Percentiles rank a stretch among this genome's conserved stretches.
These are phyloP conservation scores for Eidolon dupreanum DNA, from an alignment of 2,797 vertebrate species.

Conservation along the genomic window DNA sequence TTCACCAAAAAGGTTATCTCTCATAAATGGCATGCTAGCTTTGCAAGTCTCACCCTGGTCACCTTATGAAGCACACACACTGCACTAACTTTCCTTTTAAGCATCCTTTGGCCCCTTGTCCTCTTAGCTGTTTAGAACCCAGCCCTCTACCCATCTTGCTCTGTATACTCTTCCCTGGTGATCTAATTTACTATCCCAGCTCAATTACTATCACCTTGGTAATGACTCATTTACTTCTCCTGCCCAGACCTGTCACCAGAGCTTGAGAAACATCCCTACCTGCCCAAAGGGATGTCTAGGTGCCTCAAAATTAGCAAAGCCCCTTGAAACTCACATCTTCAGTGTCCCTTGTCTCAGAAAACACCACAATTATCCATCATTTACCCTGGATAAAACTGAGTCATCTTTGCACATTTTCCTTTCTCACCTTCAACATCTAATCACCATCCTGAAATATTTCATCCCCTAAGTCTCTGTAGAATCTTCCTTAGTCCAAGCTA, in stretches of 20 bases:
- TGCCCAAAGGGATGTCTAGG: background rate
- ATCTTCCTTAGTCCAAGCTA: background rate
- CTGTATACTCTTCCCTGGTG: background rate
- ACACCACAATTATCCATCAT: background rate
- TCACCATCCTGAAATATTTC: background rate
- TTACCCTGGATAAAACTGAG: constrained; percentile 28
- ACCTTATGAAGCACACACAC: background rate
- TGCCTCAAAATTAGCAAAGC: background rate
- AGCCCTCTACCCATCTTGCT: constrained; percentile 20
- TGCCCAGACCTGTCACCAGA: background rate
- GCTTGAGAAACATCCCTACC: background rate
- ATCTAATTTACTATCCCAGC: constrained; percentile 11
- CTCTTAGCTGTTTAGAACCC: constrained; percentile 29
- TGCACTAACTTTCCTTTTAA: background rate
- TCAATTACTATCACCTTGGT: constrained; percentile 9
- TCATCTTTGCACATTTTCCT: background rate
- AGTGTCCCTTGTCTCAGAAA: background rate
- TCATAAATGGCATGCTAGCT: background rate
- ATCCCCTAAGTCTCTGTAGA: background rate
- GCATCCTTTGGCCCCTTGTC: background rate
- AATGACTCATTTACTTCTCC: background rate
- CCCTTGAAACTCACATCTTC: background rate
- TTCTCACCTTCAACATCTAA: background rate
- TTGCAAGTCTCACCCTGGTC: background rate
- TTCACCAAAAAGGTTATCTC: background rate